A percentile compares a stretch with the other conserved stretches of the same genome.
Conservation (phyloP, 1,140 invertebrate species). For the Achroia grisella region DNA sequence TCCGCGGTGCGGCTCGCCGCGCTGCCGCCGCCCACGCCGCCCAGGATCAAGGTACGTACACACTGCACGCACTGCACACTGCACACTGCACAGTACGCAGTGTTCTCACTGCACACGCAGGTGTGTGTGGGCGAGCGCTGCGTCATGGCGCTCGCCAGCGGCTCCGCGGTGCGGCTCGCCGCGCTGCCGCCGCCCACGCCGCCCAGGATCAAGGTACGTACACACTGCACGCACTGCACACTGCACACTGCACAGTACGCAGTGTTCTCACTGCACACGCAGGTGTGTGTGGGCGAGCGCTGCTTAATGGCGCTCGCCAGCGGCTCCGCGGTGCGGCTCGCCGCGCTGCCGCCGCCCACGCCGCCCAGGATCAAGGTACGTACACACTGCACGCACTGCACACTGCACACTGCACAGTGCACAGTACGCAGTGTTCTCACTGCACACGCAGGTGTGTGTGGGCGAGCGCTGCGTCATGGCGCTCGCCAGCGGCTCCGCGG, state of each 20-base stretch:
- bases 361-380: too few relatives aligned
- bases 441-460: too few relatives aligned
- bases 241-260: background rate
- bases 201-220: conserved; percentile 38
- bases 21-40: conserved; percentile 75
- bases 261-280: too few relatives aligned
- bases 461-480: too few relatives aligned
- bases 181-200: conserved; percentile 78
- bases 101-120: conserved; percentile 76
- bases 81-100: conserved; percentile 22
- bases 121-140: conserved; percentile 89
- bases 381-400: too few relatives aligned
- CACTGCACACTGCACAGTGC: too few relatives aligned
- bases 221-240: background rate
- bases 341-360: too few relatives aligned
- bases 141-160: conserved; percentile 90
- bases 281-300: too few relatives aligned
- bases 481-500: too few relatives aligned
- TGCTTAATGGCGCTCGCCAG: too few relatives aligned
- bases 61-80: background rate
- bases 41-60: conserved; percentile 34
- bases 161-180: conserved; percentile 84
- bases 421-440: too few relatives aligned
- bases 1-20: conserved; percentile 84
- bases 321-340: too few relatives aligned